Base-by-base conservation (phyloP, 2,113 vertebrate species). In the Cervus canadensis region DNA sequence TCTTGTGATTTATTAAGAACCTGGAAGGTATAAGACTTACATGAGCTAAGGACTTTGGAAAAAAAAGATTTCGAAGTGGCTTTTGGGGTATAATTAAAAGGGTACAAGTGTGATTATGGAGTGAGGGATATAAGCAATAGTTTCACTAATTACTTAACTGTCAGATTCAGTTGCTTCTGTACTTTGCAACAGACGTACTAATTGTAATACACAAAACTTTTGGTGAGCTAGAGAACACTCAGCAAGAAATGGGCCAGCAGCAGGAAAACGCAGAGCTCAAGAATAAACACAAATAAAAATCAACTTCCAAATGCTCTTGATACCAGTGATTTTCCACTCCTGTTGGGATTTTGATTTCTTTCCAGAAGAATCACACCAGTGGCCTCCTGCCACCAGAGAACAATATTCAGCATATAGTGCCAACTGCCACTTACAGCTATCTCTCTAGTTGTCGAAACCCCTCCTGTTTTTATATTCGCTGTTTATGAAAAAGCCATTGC, bases 311-410 rank as follows among this genome's bases (percentile, higher is more conserved):
- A 89, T 54, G 43, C 89, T 87, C 57, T 87, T 81, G 60, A 85
- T 94, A n/a, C 43, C 85, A 82, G 97, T 96, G 95, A 97, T 98
- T 98, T 98, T 98, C 97, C 97, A 96, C 60, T 98, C 56, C 74
- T 62, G 30, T 60, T 88, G 71, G 90, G 92, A 92, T 91, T 92
- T 97, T 97, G 95, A 96, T 82, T 95, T 91, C 86, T 92, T 98
- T 97, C 96, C 97, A 97, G 88, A 97, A 97, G 92, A 60, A 96
- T 96, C 50, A 83, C 94, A 96, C 64, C 88, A 89, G 64, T 94
- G 97, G 85, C 92, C 76, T 92, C 95, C 95, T 91, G 92, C 97
- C 97, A 96, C 50, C 48, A 16, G 62, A 95, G 62, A 96, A 79
- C 30, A 82, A 26, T 92, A 40, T 76, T 79, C 62, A 95, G 74